A percentile compares a stretch with the other conserved stretches of the same genome.
phyloP scores from a whole-genome alignment of 2,113 vertebrate species.

The Gadus macrocephalus region DNA sequence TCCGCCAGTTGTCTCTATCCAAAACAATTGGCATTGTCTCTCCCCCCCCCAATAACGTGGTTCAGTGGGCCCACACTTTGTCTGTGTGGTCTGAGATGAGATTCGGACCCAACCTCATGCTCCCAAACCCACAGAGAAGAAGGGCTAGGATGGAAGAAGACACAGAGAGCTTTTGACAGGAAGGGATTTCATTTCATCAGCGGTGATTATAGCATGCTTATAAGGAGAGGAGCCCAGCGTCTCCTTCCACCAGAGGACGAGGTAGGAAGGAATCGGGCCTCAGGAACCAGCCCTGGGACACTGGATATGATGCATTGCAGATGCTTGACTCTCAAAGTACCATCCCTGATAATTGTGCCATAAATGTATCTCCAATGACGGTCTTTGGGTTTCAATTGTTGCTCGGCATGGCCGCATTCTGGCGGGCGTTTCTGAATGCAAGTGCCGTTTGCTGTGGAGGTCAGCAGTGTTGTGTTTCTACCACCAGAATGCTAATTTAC shows the following conservation, averaged over 20 bases:
- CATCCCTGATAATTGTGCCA: conserved; percentile 31
- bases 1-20: too few relatives aligned
- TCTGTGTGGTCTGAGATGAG: conserved; percentile 42
- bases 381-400: conserved; percentile 12
- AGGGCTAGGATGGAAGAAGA: conserved; percentile 14
- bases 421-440: conserved; percentile 4
- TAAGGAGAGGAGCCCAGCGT: conserved; percentile 48
- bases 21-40: neutral
- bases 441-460: conserved; percentile 1
- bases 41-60: conserved; percentile 10
- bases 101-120: neutral
- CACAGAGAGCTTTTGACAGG: conserved; percentile 38
- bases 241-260: conserved; percentile 47
- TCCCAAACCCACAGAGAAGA: conserved; percentile 36
- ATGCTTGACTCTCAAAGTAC: conserved; percentile 48
- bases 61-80: conserved; percentile 20
- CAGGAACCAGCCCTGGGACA: conserved; percentile 42
- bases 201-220: conserved; percentile 45
- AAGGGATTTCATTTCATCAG: conserved; percentile 59
- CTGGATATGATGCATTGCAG: conserved; percentile 50
- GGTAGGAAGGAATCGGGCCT: conserved; percentile 6
- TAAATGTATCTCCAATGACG: conserved; percentile 16
- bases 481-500: neutral
- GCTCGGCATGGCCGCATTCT: conserved; percentile 7
- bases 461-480: conserved; percentile 14